A percentile compares a stretch with the other conserved stretches of the same genome.
Conservation (phyloP, 2,113 vertebrate genomes). For the Sceloporus tristichus region DNA sequence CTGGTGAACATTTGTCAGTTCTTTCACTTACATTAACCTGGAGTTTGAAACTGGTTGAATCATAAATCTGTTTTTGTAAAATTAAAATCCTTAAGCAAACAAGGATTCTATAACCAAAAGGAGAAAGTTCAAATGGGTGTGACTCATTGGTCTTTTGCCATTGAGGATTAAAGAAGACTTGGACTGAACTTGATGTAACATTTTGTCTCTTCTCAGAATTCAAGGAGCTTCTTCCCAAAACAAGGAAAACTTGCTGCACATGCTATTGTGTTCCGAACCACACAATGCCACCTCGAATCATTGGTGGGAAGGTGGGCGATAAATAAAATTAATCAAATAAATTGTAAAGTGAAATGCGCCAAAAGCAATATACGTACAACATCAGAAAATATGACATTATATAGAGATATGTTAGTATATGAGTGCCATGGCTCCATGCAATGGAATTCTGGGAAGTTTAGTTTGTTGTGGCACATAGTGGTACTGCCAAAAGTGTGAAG, state of each 20-base stretch:
- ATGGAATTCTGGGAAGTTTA: no score
- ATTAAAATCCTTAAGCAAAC: conserved; percentile 77
- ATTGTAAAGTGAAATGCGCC: no score
- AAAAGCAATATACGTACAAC: neutral
- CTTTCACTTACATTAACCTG: conserved; percentile 77
- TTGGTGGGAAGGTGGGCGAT: neutral
- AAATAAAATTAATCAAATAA: no score
- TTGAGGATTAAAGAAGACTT: conserved; percentile 43
- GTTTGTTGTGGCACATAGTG: no score
- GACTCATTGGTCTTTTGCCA: conserved; percentile 66
- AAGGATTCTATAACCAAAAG: conserved; percentile 56
- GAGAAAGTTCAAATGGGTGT: conserved; percentile 69
- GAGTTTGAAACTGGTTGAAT: conserved; percentile 68
- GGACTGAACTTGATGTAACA: conserved; percentile 30
- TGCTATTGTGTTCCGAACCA: neutral
- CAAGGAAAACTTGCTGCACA: neutral
- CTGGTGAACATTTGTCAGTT: conserved; percentile 72
- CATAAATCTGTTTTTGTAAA: conserved; percentile 73
- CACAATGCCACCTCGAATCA: neutral
- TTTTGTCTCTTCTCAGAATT: neutral
- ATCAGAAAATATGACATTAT: neutral
- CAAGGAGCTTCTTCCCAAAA: neutral
- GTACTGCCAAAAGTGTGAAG: no score
- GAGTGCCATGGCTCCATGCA: neutral
- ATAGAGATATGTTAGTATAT: neutral